A percentile compares a stretch with the other conserved stretches of the same genome.
These are phyloP conservation scores for Elmis aenea DNA, from an alignment of 2,888 invertebrate species.

Conservation along the genomic window DNA sequence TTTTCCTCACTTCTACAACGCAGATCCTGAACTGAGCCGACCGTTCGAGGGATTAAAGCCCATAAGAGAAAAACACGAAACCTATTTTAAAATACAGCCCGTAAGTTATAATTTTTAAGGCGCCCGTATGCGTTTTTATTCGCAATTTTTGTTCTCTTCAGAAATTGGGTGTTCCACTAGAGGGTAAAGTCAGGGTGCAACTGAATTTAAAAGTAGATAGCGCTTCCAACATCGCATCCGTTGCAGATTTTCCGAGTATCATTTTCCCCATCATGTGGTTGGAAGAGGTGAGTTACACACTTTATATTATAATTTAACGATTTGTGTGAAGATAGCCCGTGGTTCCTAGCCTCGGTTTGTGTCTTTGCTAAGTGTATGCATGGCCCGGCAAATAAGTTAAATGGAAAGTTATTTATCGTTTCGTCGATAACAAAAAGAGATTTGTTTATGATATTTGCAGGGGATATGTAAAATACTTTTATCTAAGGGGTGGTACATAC, in stretches of 20 bases:
- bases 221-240: slow-evolving; percentile 65
- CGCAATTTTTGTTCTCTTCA: slow-evolving; percentile 44
- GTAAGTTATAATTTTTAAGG: slow-evolving; percentile 50
- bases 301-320: no score
- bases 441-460: no score
- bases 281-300: slow-evolving; percentile 73
- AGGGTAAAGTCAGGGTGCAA: slow-evolving; percentile 76
- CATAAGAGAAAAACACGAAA: slow-evolving; percentile 61
- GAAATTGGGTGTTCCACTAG: slow-evolving; percentile 82
- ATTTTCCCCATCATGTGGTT: slow-evolving; percentile 86
- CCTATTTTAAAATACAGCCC: slow-evolving; percentile 81
- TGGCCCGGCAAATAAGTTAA: no score
- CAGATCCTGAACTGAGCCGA: slow-evolving; percentile 62
- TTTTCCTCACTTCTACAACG: slow-evolving; percentile 84
- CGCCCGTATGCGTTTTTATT: slow-evolving; percentile 2
- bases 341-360: no score
- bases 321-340: no score
- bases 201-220: slow-evolving; percentile 75
- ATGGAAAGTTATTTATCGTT: no score
- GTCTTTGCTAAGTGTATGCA: no score
- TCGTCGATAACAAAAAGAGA: no score
- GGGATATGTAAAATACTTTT: no score
- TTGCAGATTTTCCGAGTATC: slow-evolving; percentile 72
- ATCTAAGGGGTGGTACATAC: no score
- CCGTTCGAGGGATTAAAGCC: slow-evolving; percentile 71